Conservation (phyloP, 2,888 invertebrate species). For the Leuctra nigra region DNA sequence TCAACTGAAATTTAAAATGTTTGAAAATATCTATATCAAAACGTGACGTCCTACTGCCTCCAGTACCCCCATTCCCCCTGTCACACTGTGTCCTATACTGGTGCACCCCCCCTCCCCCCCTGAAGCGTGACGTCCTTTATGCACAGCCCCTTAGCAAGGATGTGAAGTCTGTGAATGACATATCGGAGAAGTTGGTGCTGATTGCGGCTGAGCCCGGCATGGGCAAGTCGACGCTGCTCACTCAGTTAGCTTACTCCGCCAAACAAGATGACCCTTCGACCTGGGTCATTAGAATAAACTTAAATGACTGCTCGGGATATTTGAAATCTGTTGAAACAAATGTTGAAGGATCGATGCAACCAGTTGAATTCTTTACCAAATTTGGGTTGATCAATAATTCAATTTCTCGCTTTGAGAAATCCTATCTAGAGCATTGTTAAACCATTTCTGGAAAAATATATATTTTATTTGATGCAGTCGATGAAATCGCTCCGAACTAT, state of each 20-base stretch:
- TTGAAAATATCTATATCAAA: no score
- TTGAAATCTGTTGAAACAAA: not conserved
- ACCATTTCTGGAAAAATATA: not conserved
- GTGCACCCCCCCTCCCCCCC: no score
- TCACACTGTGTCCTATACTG: no score
- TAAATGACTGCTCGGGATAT: slow-evolving; percentile 14
- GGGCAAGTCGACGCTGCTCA: slow-evolving; percentile 18
- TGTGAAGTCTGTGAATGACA: not conserved
- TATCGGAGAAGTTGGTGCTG: not conserved
- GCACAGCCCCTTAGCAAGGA: no score
- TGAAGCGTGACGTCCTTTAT: no score
- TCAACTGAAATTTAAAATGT: no score
- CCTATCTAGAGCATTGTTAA: slow-evolving; percentile 5
- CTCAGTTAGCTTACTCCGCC: not conserved
- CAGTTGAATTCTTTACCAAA: not conserved
- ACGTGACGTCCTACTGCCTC: no score
- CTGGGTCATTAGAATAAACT: slow-evolving; percentile 14
- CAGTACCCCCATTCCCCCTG: no score
- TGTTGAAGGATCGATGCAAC: not conserved
- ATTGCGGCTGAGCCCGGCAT: slow-evolving; percentile 18
- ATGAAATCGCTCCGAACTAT: slow-evolving; percentile 19
- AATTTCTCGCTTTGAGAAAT: slow-evolving; percentile 2
- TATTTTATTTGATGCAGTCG: slow-evolving; percentile 17
- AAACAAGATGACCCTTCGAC: slow-evolving; percentile 11
- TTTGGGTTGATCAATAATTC: not conserved